phyloP scores from a whole-genome alignment of 2,888 invertebrate species.

The Apodemia duryi region DNA sequence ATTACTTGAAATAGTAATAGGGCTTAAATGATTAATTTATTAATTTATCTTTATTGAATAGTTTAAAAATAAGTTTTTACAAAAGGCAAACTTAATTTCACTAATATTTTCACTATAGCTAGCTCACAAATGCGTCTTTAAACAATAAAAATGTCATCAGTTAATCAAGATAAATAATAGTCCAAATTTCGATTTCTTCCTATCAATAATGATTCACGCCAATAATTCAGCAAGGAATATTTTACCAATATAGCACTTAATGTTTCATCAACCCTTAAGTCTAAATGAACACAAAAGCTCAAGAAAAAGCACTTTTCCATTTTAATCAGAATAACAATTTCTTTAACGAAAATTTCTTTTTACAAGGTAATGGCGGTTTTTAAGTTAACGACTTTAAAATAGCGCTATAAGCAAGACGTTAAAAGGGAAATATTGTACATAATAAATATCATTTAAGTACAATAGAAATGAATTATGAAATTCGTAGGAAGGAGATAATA shows the following conservation, averaged over 20 bases:
- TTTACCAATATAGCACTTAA: conserved; percentile 7
- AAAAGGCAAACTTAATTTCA: too few relatives aligned
- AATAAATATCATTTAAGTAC: conserved; percentile 28
- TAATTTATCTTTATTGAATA: too few relatives aligned
- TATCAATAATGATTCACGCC: not conserved
- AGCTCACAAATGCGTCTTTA: too few relatives aligned
- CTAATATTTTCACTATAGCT: too few relatives aligned
- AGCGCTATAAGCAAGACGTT: conserved; percentile 21
- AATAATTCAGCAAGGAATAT: not conserved
- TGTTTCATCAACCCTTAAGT: conserved; percentile 9
- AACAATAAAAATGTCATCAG: too few relatives aligned
- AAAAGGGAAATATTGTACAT: conserved; percentile 31
- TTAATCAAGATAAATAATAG: too few relatives aligned
- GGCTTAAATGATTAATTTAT: too few relatives aligned
- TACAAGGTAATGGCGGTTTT: conserved; percentile 22
- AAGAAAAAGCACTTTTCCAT: not conserved
- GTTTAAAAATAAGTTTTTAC: too few relatives aligned
- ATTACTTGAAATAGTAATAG: too few relatives aligned
- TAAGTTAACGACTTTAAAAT: conserved; percentile 28
- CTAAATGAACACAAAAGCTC: conserved; percentile 6
- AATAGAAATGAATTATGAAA: conserved; percentile 33
- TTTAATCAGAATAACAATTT: conserved; percentile 52
- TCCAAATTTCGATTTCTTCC: too few relatives aligned
- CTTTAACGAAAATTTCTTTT: conserved; percentile 12
- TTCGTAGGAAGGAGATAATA: conserved; percentile 32